Evolutionary conservation across 2,113 vertebrate genomes (phyloP).

Genomic region (Gulo gulo): DNA sequence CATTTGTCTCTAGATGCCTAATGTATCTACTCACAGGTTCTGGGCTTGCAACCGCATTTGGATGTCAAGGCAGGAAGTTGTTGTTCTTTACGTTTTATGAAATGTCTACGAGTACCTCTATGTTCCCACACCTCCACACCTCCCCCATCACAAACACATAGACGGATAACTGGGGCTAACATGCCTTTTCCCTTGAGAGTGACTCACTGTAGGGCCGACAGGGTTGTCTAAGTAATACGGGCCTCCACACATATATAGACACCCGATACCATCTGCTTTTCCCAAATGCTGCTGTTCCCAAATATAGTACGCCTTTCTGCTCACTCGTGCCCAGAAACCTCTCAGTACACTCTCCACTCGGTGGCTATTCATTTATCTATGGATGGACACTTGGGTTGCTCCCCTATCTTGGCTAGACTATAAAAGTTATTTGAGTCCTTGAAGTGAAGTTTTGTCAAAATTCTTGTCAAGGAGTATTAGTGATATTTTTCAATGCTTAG

Average conservation of each 20-base stretch:
- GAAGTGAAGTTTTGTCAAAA: neutral
- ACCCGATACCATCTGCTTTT: neutral
- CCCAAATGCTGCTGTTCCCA: neutral
- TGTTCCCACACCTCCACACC: neutral
- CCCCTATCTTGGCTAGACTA: neutral
- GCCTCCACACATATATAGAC: neutral
- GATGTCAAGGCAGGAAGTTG: neutral
- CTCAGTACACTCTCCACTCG: neutral
- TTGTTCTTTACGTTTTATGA: neutral
- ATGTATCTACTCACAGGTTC: neutral
- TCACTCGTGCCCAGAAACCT: neutral
- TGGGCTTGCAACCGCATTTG: neutral
- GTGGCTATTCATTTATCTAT: neutral
- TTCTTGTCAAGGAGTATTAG: neutral
- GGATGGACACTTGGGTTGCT: neutral
- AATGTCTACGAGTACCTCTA: neutral
- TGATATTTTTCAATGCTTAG: conserved; percentile 6
- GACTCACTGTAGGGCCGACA: neutral
- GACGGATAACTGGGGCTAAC: neutral
- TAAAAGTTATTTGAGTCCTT: neutral
- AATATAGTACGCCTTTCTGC: neutral
- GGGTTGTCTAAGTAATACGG: neutral
- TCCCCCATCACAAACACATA: neutral
- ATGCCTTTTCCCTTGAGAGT: neutral
- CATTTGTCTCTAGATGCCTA: neutral